Percentiles rank a stretch among this genome's conserved stretches.
Evolutionary conservation across 2,797 vertebrate species (phyloP).

Genomic region (Sylvilagus floridanus): DNA sequence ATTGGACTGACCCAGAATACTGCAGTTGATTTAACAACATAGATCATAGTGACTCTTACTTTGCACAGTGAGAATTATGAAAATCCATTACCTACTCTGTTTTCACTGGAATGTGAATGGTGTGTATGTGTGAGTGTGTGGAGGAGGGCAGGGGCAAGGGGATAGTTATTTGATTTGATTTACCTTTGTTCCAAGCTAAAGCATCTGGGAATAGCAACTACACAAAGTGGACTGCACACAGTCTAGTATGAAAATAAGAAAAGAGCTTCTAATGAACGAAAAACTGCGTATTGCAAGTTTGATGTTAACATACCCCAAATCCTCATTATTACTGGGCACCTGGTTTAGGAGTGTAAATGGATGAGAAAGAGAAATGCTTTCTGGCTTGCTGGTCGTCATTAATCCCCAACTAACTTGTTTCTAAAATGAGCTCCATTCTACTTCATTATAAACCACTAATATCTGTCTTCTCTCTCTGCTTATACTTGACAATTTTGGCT

Average conservation of each 20-base stretch:
- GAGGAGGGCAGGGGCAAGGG: too few relatives aligned
- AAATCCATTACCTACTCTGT: background rate
- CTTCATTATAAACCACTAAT: background rate
- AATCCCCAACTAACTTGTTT: background rate
- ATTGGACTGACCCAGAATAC: constrained; percentile 53
- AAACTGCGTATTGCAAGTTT: background rate
- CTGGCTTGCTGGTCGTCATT: background rate
- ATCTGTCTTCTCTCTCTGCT: background rate
- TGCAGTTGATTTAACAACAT: constrained; percentile 4
- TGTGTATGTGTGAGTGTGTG: background rate
- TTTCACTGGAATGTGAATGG: background rate
- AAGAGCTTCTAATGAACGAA: background rate
- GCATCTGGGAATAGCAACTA: background rate
- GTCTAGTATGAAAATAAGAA: background rate
- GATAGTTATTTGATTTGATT: background rate
- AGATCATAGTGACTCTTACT: background rate
- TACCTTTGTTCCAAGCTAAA: constrained; percentile 7
- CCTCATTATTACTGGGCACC: background rate
- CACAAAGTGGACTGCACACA: background rate
- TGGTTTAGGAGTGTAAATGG: background rate
- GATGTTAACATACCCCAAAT: background rate
- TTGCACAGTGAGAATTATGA: background rate
- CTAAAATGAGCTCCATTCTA: background rate
- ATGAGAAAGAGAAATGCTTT: background rate
- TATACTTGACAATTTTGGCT: background rate